Evolutionary conservation across 2,888 invertebrate species (phyloP).

Genomic region (Lapara coniferarum): DNA sequence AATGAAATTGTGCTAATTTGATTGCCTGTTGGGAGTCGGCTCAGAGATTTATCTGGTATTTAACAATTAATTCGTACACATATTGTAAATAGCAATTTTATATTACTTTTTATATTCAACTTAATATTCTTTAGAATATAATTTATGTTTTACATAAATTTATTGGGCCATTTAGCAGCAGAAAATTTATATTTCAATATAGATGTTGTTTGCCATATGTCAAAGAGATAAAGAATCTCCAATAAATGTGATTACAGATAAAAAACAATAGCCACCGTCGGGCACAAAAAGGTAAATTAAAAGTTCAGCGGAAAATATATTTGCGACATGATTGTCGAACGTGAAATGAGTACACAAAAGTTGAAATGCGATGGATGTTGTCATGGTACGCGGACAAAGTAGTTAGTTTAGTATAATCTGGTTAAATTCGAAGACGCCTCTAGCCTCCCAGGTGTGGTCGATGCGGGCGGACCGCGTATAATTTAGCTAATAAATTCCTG

Average conservation of each 20-base stretch:
- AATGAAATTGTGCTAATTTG: constrained; percentile 10
- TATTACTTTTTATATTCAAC: too few relatives aligned
- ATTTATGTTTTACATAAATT: background rate
- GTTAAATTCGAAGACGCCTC: constrained; percentile 57
- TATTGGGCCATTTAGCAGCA: background rate
- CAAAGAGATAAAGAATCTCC: constrained; percentile 19
- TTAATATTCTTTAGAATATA: too few relatives aligned
- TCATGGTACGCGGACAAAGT: constrained; percentile 33
- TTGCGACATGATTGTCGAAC: background rate
- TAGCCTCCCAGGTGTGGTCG: constrained; percentile 58
- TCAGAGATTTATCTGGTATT: background rate
- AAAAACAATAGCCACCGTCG: constrained; percentile 24
- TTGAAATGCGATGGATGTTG: background rate
- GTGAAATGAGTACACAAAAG: background rate
- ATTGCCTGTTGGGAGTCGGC: background rate
- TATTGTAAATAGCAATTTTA: too few relatives aligned
- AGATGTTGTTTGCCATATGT: background rate
- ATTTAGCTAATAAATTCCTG: constrained; percentile 76
- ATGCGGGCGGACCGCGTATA: constrained; percentile 67
- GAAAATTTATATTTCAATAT: background rate
- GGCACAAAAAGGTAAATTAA: constrained; percentile 27
- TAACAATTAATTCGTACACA: background rate
- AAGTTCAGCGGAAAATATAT: background rate
- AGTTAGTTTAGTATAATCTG: constrained; percentile 51
- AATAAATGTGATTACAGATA: constrained; percentile 18